Percentiles rank a stretch among this genome's conserved stretches.
phyloP scores from a whole-genome alignment of 2,113 vertebrate genomes.

The Sprattus sprattus region DNA sequence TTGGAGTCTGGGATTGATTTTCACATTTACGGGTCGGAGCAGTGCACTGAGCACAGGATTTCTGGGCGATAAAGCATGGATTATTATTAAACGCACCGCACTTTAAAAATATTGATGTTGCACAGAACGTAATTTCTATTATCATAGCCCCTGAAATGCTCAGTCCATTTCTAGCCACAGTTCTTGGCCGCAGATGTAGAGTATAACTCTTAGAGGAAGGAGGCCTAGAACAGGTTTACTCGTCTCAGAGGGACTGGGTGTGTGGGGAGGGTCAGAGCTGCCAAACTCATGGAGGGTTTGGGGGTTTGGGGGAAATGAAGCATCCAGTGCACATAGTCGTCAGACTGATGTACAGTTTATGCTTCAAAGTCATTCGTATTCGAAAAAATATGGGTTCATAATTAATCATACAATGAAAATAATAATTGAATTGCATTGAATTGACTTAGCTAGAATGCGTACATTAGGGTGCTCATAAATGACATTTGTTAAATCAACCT shows the following conservation, averaged over 20 bases:
- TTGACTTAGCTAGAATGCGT: no score
- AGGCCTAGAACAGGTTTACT: background rate
- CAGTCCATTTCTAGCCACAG: background rate
- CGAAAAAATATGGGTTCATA: no score
- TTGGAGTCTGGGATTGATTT: background rate
- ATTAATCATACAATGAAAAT: no score
- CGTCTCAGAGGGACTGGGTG: background rate
- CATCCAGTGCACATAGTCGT: background rate
- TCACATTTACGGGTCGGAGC: background rate
- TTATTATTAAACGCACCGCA: background rate
- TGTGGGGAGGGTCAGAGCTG: background rate
- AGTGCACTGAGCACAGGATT: background rate
- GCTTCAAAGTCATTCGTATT: no score
- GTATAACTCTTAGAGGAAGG: background rate
- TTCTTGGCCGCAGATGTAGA: background rate
- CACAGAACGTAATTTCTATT: slow-evolving; percentile 4
- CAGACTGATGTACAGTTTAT: background rate
- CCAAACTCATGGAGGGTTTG: background rate
- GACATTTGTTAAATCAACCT: no score
- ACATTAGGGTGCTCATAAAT: no score
- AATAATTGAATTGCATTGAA: no score
- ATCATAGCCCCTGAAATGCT: background rate
- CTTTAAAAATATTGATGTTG: background rate
- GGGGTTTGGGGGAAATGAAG: background rate
- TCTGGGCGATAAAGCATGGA: background rate